A percentile compares a stretch with the other conserved stretches of the same genome.
These are phyloP conservation scores for Naso thynnoides DNA, from an alignment of 2,797 vertebrate genomes.

Conservation along the genomic window DNA sequence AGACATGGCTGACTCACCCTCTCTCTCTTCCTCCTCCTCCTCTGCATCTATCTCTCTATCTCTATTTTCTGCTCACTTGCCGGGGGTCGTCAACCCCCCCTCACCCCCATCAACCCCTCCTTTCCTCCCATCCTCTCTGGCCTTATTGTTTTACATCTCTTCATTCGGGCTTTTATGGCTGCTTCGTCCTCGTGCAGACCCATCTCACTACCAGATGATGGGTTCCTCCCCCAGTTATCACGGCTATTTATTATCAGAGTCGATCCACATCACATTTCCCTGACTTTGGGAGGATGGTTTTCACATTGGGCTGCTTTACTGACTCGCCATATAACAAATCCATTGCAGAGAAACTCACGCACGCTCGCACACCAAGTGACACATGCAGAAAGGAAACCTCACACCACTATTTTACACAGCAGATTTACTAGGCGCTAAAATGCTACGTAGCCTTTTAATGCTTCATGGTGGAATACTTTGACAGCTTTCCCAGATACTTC, in stretches of 20 bases:
- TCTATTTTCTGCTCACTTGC: slow-evolving; percentile 39
- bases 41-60: slow-evolving; percentile 56
- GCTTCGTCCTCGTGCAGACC: slow-evolving; percentile 79
- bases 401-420: slow-evolving; percentile 62
- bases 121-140: slow-evolving; percentile 65
- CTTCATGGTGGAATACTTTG: slow-evolving; percentile 41
- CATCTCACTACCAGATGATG: slow-evolving; percentile 77
- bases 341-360: slow-evolving; percentile 21
- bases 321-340: slow-evolving; percentile 68
- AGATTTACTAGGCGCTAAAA: slow-evolving; percentile 70
- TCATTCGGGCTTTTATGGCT: slow-evolving; percentile 82
- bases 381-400: slow-evolving; percentile 51
- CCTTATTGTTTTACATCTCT: slow-evolving; percentile 84
- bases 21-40: slow-evolving; percentile 10
- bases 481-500: slow-evolving; percentile 56
- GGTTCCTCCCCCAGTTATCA: slow-evolving; percentile 80
- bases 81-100: slow-evolving; percentile 47
- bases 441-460: slow-evolving; percentile 63
- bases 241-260: slow-evolving; percentile 78
- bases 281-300: slow-evolving; percentile 82
- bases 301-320: slow-evolving; percentile 79
- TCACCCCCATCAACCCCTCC: slow-evolving; percentile 11
- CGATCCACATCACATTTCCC: slow-evolving; percentile 78
- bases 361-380: slow-evolving; percentile 34
- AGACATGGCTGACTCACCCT: slow-evolving; percentile 80